These are phyloP conservation scores for Cepaea hortensis DNA, from an alignment of 2,888 invertebrate species.

Conservation along the genomic window DNA sequence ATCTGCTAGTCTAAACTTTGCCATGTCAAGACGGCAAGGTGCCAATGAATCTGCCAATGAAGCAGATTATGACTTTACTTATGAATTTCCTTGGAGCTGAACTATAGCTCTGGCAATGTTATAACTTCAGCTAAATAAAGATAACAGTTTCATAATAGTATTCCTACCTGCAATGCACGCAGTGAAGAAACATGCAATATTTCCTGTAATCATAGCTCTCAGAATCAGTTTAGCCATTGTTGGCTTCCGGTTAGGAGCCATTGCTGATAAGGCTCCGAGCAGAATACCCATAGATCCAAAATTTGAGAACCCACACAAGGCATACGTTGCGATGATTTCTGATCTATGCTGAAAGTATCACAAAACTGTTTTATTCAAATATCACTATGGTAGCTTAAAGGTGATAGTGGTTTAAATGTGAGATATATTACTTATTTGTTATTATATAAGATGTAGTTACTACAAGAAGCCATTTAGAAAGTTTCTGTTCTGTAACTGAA, in stretches of 20 bases:
- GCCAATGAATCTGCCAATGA: too few species aligned
- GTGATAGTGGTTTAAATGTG: neutral
- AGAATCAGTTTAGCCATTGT: conserved; percentile 63
- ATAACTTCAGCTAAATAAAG: neutral
- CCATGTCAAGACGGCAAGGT: too few species aligned
- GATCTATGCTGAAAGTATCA: conserved; percentile 59
- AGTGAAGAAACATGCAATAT: conserved; percentile 74
- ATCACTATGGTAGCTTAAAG: neutral
- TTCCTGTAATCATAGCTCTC: conserved; percentile 74
- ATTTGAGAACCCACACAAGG: conserved; percentile 72
- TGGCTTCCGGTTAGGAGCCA: conserved; percentile 64
- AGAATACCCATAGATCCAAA: conserved; percentile 71
- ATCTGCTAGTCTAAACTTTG: too few species aligned
- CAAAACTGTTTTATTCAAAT: neutral
- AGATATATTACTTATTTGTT: neutral
- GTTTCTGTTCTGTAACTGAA: too few species aligned
- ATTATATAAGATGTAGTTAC: neutral
- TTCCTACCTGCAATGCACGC: conserved; percentile 72
- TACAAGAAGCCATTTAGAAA: neutral
- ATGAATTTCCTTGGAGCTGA: too few species aligned
- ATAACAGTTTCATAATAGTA: neutral
- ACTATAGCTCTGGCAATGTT: too few species aligned
- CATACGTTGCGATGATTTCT: conserved; percentile 69
- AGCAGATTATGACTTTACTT: too few species aligned
- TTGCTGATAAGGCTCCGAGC: conserved; percentile 64